These are phyloP conservation scores for Neostethus bicornis DNA, from an alignment of 2,797 vertebrate species.

Conservation along the genomic window DNA sequence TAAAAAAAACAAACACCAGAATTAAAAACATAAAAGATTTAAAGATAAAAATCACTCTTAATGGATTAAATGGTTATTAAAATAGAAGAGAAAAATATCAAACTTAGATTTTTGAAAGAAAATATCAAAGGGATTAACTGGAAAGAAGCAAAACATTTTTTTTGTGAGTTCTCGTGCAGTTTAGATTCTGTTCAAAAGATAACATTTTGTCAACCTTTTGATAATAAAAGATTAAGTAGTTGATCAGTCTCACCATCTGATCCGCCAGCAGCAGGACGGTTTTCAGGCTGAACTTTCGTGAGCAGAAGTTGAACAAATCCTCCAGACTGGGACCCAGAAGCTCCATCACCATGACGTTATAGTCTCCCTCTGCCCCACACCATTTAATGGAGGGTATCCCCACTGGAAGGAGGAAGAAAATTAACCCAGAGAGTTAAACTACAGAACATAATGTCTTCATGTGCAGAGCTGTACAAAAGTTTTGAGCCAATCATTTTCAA, in stretches of 20 bases:
- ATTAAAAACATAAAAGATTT: slow-evolving; percentile 41
- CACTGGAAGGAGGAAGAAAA: slow-evolving; percentile 74
- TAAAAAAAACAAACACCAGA: slow-evolving; percentile 10
- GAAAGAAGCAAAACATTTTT: slow-evolving; percentile 22
- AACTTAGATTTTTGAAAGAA: background rate
- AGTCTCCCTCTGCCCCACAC: slow-evolving; percentile 96
- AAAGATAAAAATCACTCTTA: too few relatives aligned
- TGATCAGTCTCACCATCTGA: slow-evolving; percentile 88
- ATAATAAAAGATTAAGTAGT: background rate
- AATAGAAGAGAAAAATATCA: background rate
- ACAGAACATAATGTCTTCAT: background rate
- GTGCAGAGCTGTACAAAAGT: too few relatives aligned
- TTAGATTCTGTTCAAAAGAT: slow-evolving; percentile 2
- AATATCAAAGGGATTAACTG: slow-evolving; percentile 20
- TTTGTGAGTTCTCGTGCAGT: slow-evolving; percentile 26
- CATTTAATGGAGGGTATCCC: slow-evolving; percentile 97
- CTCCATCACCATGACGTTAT: slow-evolving; percentile 99
- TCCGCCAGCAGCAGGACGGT: slow-evolving; percentile 95
- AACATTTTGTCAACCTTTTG: background rate
- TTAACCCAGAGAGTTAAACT: background rate
- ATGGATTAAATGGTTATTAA: slow-evolving; percentile 29
- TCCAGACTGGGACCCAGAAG: slow-evolving; percentile 94
- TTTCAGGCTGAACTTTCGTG: slow-evolving; percentile 97
- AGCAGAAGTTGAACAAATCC: slow-evolving; percentile 98
- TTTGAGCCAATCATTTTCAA: too few relatives aligned